phyloP scores from a whole-genome alignment of 2,113 vertebrate genomes.

The Nibea albiflora region DNA sequence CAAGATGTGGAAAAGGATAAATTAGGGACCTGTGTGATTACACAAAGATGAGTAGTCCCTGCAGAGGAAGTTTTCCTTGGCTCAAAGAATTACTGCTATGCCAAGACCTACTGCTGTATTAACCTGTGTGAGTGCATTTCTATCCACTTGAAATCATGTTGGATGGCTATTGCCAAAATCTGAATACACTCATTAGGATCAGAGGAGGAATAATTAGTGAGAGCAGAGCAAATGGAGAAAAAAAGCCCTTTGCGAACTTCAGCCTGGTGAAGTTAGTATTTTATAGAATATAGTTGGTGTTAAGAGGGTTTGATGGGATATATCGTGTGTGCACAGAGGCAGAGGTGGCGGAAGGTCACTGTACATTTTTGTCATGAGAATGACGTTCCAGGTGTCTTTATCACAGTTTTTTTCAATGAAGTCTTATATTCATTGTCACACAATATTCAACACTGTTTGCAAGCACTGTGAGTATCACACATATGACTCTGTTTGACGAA shows the following conservation, averaged over 20 bases:
- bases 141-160: conserved; percentile 20
- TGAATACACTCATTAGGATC: not conserved
- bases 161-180: conserved; percentile 16
- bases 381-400: not conserved
- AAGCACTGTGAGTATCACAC: not conserved
- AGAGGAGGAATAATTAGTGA: not conserved
- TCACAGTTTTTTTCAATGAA: not conserved
- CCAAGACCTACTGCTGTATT: conserved; percentile 20
- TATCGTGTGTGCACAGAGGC: not conserved
- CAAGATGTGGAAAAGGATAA: conserved; percentile 33
- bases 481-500: no score
- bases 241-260: not conserved
- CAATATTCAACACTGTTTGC: not conserved
- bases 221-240: conserved; percentile 2
- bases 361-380: not conserved
- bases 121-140: conserved; percentile 24
- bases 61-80: conserved; percentile 40
- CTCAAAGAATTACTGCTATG: conserved; percentile 26
- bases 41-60: conserved; percentile 33
- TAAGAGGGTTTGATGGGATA: not conserved
- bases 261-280: not conserved
- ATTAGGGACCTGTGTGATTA: conserved; percentile 35
- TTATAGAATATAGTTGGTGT: not conserved
- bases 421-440: no score
- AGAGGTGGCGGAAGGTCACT: not conserved